A percentile compares a stretch with the other conserved stretches of the same genome.
Conservation (phyloP, 2,888 invertebrate species). For the Eucera pruinosa region DNA sequence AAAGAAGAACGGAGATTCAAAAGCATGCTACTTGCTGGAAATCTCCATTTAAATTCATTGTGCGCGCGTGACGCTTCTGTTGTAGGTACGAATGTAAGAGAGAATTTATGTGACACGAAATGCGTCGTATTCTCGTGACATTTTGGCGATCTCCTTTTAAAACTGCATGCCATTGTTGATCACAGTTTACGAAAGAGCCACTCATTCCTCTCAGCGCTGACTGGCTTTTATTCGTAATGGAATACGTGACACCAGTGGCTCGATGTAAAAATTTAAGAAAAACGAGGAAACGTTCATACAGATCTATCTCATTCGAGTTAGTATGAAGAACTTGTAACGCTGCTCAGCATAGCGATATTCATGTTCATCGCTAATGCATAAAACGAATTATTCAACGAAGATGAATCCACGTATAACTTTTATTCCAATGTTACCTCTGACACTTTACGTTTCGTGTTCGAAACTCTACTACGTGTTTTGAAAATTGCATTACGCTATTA, state of each 20-base stretch:
- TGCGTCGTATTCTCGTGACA: slow-evolving; percentile 39
- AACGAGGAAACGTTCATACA: slow-evolving; percentile 30
- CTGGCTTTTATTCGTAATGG: slow-evolving; percentile 45
- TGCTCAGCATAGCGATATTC: not conserved
- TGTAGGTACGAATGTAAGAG: slow-evolving; percentile 21
- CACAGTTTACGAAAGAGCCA: slow-evolving; percentile 37
- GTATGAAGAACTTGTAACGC: not conserved
- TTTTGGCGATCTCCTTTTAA: slow-evolving; percentile 45
- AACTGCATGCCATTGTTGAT: slow-evolving; percentile 52
- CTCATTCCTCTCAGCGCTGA: slow-evolving; percentile 16
- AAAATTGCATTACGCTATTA: too few species aligned
- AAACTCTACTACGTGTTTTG: too few species aligned
- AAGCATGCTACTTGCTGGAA: not conserved
- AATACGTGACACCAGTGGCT: slow-evolving; percentile 35
- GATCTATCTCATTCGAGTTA: slow-evolving; percentile 25
- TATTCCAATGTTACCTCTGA: not conserved
- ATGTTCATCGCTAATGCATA: not conserved
- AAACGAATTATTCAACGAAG: not conserved
- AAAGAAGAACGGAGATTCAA: not conserved
- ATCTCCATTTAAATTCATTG: slow-evolving; percentile 20
- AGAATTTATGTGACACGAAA: slow-evolving; percentile 41
- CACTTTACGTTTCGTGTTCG: not conserved
- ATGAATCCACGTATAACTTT: not conserved
- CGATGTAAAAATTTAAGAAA: slow-evolving; percentile 35
- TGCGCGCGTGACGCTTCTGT: not conserved